Base-by-base conservation (phyloP, 2,113 vertebrate species). In the Empidonax traillii region DNA sequence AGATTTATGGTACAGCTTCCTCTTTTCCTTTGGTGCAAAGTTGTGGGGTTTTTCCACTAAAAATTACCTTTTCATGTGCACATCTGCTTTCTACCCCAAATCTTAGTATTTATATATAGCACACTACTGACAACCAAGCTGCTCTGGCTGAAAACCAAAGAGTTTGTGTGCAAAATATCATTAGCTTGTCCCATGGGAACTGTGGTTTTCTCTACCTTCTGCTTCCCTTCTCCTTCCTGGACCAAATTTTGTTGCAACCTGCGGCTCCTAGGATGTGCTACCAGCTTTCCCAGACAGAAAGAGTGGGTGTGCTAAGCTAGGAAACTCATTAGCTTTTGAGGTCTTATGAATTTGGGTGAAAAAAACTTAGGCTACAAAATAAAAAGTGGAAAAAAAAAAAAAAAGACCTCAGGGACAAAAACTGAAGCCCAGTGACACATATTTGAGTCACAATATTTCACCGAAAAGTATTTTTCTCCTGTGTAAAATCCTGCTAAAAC, bases 171-270 rank as follows among this genome's bases (percentile, higher is more conserved):
- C 21, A 74, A 80, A 91, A 85, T 27, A 59, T 11, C 66, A 52
- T 89, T 78, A 81, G 28, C 23, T 9, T 16, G 53, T 83, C 90
- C 92, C 87, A 31, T 13, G 75, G 72, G 82, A 94, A n/a, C 35
- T 58, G 58, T 37, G 55, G 23, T 71, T 73, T 94, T 91, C 59
- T 14, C 71, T 31, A 22, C 90, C 87, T 95, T 89, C 93, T 96
- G 55, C 68, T 95, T 75, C 63, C 63, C 5, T 63, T 77, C 51
- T 66, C 31, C 51, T 74, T 69, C 74, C 33, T 3, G 5, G 75
- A 81, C 63, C 63, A 91, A 65, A 22, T 83, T 94, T 43, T 51
- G 9, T 39, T 83, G 59, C 55, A 88, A 66, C 67, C 79, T 80
- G 59, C 67, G 74, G 46, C 59, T 92, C 52, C 35, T 59, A 52